Evolutionary conservation across 2,113 vertebrate genomes (phyloP), one percentile per base, ranked within the genome.

Genomic region (Elgaria multicarinata): DNA sequence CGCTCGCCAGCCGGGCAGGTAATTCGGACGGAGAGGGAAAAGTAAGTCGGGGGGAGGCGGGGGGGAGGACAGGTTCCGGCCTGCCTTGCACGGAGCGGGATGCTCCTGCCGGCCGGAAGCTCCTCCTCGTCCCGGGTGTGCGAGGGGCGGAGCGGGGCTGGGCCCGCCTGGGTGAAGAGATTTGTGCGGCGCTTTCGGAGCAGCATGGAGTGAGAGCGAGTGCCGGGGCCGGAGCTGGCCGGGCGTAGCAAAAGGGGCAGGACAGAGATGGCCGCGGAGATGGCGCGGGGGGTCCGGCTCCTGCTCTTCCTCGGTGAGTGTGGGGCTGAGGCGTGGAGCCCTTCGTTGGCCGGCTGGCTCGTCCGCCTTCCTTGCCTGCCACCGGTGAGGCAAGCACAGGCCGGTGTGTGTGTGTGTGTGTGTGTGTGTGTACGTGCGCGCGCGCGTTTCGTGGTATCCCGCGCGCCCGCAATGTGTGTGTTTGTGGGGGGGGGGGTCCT

Each of bases 251-350:
- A 85, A 6, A 75, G 55, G 28, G n/a, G 13, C 39, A 90, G 93
- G 22, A 28, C 83, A 78, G 58, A 55, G 44, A 93, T 94, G 94
- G 93, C 92, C 58, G 95, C 74, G 16, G 87, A 44, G 78, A 62
- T 74, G 79, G 90, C 95, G 93, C 90, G 91, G 50, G 91, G 81
- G 39, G 64, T 33, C 28, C 53, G 87, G 77, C 74, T 89, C 2
- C 87, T 95, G 85, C 39, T 91, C 90, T 91, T 93, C 4, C 55
- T 89, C 44, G 92, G 94, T 94, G 82, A 94, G 94, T 95, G 83
- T 42, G 33, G 14, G 71, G 28, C 4, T 46, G 12, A 16, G 64
- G 46, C 12, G 39, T 1, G 79, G 7, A 9, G 78, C 39, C 53
- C 44, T 16, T 6, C 81, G 3, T 5, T 10, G 71, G 13, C 36